phyloP scores from a whole-genome alignment of 2,888 invertebrate genomes.

The Apotomis capreana region DNA sequence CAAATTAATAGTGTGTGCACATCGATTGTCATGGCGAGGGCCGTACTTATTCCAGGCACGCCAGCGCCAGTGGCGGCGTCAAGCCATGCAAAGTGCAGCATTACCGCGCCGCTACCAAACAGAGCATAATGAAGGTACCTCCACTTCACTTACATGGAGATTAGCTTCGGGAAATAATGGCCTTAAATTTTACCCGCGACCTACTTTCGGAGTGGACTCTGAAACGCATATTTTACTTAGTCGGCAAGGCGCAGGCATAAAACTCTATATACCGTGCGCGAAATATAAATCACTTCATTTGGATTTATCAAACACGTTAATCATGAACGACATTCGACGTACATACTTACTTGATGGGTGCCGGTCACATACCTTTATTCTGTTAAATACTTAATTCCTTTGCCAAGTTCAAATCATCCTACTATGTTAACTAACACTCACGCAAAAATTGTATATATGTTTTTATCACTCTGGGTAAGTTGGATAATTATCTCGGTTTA shows the following conservation, averaged over 20 bases:
- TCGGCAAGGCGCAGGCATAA: conserved; percentile 27
- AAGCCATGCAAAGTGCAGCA: conserved; percentile 27
- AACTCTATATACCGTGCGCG: conserved; percentile 14
- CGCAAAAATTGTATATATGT: conserved; percentile 4
- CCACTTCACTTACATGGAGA: conserved; percentile 45
- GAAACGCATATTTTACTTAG: conserved; percentile 30
- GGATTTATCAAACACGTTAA: conserved; percentile 29
- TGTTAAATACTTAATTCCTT: background rate
- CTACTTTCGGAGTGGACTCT: conserved; percentile 33
- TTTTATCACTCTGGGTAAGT: conserved; percentile 1
- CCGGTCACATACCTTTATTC: conserved; percentile 15
- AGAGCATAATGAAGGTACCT: conserved; percentile 43
- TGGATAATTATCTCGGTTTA: conserved; percentile 1
- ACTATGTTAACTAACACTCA: conserved; percentile 4
- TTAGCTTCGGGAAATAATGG: conserved; percentile 56
- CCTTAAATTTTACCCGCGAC: conserved; percentile 51
- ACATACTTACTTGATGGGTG: conserved; percentile 7
- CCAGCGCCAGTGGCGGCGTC: conserved; percentile 21
- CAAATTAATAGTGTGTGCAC: conserved; percentile 20
- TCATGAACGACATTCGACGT: conserved; percentile 21
- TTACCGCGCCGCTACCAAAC: conserved; percentile 54
- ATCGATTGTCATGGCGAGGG: conserved; percentile 18
- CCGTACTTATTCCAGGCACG: conserved; percentile 29
- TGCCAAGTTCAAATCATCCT: conserved; percentile 1
- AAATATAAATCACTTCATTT: conserved; percentile 36